phyloP scores from a whole-genome alignment of 1,140 invertebrate species.

The Tetramorium simillimum region DNA sequence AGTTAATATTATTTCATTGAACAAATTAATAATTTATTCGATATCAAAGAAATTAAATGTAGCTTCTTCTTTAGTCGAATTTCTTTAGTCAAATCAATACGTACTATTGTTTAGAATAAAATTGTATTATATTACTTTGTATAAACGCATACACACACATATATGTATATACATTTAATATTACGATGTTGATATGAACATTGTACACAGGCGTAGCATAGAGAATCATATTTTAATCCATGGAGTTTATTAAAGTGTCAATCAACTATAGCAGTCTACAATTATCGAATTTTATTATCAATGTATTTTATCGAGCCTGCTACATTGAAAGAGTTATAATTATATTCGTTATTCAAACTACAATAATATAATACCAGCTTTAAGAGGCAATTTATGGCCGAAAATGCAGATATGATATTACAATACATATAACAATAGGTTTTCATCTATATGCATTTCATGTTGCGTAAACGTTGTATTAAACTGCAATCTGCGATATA shows the following conservation, averaged over 20 bases:
- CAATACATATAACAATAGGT: constrained; percentile 49
- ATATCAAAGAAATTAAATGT: neutral
- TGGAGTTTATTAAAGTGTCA: neutral
- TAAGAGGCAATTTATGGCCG: constrained; percentile 72
- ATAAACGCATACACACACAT: neutral
- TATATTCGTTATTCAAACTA: constrained; percentile 39
- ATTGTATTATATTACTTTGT: neutral
- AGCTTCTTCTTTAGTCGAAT: neutral
- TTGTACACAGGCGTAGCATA: neutral
- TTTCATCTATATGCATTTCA: constrained; percentile 69
- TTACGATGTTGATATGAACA: neutral
- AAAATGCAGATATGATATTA: constrained; percentile 67
- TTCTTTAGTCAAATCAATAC: neutral
- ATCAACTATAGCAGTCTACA: neutral
- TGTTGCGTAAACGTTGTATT: constrained; percentile 66
- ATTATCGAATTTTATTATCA: constrained; percentile 11
- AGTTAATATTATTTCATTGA: neutral
- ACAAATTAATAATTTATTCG: neutral
- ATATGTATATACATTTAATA: neutral
- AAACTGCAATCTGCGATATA: constrained; percentile 68
- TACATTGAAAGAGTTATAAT: constrained; percentile 54
- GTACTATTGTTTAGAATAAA: neutral
- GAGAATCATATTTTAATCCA: neutral
- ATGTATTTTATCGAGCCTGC: neutral
- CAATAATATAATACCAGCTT: constrained; percentile 35